Evolutionary conservation across 2,797 vertebrate species (phyloP), one percentile per base, ranked within the genome.

Genomic region (Cygnus olor): DNA sequence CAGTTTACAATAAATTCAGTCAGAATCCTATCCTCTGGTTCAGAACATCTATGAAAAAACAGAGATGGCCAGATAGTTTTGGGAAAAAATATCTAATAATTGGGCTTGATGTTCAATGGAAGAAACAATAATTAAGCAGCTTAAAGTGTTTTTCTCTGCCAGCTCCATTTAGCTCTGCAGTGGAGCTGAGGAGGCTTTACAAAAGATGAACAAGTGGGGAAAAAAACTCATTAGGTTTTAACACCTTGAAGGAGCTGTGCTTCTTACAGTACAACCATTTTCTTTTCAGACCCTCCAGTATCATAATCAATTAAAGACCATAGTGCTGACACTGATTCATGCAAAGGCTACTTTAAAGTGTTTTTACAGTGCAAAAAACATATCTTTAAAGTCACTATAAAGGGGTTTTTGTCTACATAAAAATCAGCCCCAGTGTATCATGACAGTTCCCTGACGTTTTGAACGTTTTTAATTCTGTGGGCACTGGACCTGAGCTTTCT

Each of bases 181-280:
- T 19, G 58, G 38, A 66, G 49, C 38, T 32, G 19, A 73, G 54
- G 44, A 90, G 78, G 68, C 58, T 74, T 94, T 53, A 85, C 65
- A 78, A 78, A 80, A 61, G 56, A 57, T 69, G 82, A 89, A 84
- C 57, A 82, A 85, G 72, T 90, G 77, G 80, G 80, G 85, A 95
- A 96, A 96, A 90, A 96, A 96, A 96, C 91, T 96, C 93, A 95
- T 97, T 94, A 95, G 80, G 81, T 83, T 96, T 92, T 94, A 85
- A 77, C 94, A 94, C 92, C 71, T 94, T 73, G 57, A 85, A 94
- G 94, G 63, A 93, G 27, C n/a, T 77, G 63, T 8, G 20, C 32
- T 70, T 85, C 74, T 78, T 54, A 78, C 66, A 56, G 20, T 42
- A 66, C 44, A 72, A 63, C 57, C 30, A 27, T 80, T 90, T 89